Evolutionary conservation across 2,797 vertebrate genomes (phyloP), one percentile per base, ranked within the genome.

Genomic region (Sebastes minor): DNA sequence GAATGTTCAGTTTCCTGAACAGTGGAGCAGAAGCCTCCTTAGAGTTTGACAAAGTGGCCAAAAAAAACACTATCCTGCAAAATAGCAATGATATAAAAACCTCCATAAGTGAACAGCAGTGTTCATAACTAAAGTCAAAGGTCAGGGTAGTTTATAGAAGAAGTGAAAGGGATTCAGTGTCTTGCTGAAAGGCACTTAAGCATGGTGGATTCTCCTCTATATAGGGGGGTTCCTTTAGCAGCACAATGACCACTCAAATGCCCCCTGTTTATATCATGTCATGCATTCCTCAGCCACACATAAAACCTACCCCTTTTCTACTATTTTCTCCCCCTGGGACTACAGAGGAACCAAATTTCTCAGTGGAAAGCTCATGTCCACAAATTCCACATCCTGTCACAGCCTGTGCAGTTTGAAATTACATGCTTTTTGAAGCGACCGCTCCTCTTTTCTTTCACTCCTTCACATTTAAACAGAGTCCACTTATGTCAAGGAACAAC

Each of bases 341-440:
- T 74, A 65, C 72, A 81, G 76, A 52, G 76, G 86, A 93, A 90
- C 85, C 69, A 88, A 86, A 88, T 82, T 75, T 76, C 79, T 82
- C 70, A 62, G 80, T 74, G 70, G 74, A 89, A 83, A 85, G 73
- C 73, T 85, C 72, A 64, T 90, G 91, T 91, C 82, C 78, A 88
- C 80, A 85, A 93, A 96, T 95, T 96, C 95, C 94, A 93, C 78
- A 89, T 95, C 95, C 92, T 95, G 94, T 94, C 76, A 69, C 85
- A 91, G 95, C 95, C 91, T 95, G 95, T 91, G 91, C 87, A 86
- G 82, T 82, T 85, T 67, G 89, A 86, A 92, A 86, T 94, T 92
- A 82, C 86, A 88, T 61, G 80, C 77, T 89, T 85, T 89, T 78
- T 46, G 42, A 92, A 92, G 85, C 67, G 63, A 49, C 57, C 10